Conservation (phyloP, 2,797 vertebrate genomes). For the Orestias chungarensis region DNA sequence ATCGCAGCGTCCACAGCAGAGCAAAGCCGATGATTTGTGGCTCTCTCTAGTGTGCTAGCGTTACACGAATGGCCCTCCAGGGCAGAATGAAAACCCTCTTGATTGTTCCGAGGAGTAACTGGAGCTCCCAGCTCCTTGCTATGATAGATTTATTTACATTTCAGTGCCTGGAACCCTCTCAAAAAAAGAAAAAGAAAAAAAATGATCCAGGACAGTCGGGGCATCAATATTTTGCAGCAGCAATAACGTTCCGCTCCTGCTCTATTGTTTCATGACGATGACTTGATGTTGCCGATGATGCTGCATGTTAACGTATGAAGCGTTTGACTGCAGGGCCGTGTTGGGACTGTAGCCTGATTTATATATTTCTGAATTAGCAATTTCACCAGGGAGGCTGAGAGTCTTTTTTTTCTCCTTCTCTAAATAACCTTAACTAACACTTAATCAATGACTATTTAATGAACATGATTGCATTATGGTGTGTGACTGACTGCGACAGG, state of each 20-base stretch:
- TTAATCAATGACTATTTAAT: conserved; percentile 55
- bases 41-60: conserved; percentile 77
- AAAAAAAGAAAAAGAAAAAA: conserved; percentile 43
- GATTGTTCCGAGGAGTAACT: conserved; percentile 82
- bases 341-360: conserved; percentile 15
- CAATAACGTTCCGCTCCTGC: conserved; percentile 42
- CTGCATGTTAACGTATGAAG: conserved; percentile 18
- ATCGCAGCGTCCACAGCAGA: conserved; percentile 23
- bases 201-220: conserved; percentile 44
- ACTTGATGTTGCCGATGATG: conserved; percentile 53
- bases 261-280: conserved; percentile 59
- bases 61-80: conserved; percentile 84
- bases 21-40: conserved; percentile 78
- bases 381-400: conserved; percentile 4
- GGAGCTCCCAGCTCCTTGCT: conserved; percentile 74
- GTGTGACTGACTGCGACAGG: conserved; percentile 19
- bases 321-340: neutral
- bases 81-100: conserved; percentile 83
- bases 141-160: conserved; percentile 85
- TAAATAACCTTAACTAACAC: conserved; percentile 55
- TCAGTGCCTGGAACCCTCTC: conserved; percentile 73
- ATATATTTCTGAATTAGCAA: conserved; percentile 15
- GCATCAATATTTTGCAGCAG: conserved; percentile 76
- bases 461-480: conserved; percentile 44
- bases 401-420: conserved; percentile 19